A percentile compares a stretch with the other conserved stretches of the same genome.
Evolutionary conservation across 2,888 invertebrate genomes (phyloP).

Genomic region (Rutpela maculata): DNA sequence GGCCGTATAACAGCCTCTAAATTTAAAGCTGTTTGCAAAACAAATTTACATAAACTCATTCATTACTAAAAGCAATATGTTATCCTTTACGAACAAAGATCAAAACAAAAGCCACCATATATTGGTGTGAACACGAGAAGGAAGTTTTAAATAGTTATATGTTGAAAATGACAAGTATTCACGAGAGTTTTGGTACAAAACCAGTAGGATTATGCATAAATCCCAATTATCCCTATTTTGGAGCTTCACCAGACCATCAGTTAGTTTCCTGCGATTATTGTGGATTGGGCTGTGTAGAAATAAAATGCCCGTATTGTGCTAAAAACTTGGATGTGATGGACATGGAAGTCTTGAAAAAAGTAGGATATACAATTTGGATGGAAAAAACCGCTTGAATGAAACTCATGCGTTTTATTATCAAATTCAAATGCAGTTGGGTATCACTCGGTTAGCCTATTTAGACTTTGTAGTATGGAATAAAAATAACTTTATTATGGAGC

Average conservation of each 20-base stretch:
- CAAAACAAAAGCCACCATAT: slow-evolving; percentile 25
- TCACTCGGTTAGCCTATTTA: slow-evolving; percentile 29
- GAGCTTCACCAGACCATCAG: slow-evolving; percentile 47
- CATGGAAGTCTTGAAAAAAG: slow-evolving; percentile 30
- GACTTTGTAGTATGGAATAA: slow-evolving; percentile 45
- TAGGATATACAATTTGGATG: slow-evolving; percentile 21
- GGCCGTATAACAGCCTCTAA: slow-evolving; percentile 18
- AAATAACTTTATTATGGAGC: slow-evolving; percentile 30
- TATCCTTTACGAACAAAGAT: slow-evolving; percentile 21
- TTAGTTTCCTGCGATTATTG: slow-evolving; percentile 42
- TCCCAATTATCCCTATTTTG: slow-evolving; percentile 44
- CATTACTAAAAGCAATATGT: slow-evolving; percentile 31
- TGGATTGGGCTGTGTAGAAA: slow-evolving; percentile 47
- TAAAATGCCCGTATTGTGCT: slow-evolving; percentile 49
- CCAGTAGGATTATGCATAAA: slow-evolving; percentile 35
- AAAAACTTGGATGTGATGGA: slow-evolving; percentile 34
- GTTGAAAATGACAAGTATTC: slow-evolving; percentile 27
- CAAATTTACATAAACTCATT: slow-evolving; percentile 25
- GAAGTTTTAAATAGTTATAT: slow-evolving; percentile 35
- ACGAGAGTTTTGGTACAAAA: slow-evolving; percentile 32
- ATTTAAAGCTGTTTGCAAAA: slow-evolving; percentile 24
- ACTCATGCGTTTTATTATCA: slow-evolving; percentile 44
- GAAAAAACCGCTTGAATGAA: slow-evolving; percentile 31
- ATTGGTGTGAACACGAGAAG: slow-evolving; percentile 42
- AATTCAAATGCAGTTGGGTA: slow-evolving; percentile 43